Evolutionary conservation across 2,113 vertebrate genomes (phyloP).

Genomic region (Indicator maculatus): DNA sequence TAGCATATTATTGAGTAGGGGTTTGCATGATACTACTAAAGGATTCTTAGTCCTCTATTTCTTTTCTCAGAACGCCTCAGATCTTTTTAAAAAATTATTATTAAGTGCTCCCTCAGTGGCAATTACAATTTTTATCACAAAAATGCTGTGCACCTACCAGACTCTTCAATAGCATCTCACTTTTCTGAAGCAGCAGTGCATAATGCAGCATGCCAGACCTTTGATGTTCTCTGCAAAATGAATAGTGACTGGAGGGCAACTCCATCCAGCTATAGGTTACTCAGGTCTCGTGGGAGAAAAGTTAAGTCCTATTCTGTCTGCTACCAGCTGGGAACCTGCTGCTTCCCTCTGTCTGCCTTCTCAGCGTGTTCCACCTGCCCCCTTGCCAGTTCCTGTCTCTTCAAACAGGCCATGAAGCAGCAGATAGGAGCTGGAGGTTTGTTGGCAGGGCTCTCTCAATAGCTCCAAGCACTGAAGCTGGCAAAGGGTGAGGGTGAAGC

Average conservation of each 20-base stretch:
- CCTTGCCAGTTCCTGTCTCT: not conserved
- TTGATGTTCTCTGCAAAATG: conserved; percentile 58
- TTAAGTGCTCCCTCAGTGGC: conserved; percentile 10
- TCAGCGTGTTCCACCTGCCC: not conserved
- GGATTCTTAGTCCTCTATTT: not conserved
- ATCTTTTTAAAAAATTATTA: not conserved
- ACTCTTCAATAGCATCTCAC: conserved; percentile 17
- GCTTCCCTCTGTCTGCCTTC: not conserved
- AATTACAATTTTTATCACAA: conserved; percentile 17
- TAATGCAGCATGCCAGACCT: conserved; percentile 30
- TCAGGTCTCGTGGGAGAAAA: conserved; percentile 62
- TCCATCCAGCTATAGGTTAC: conserved; percentile 18
- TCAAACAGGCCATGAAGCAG: not conserved
- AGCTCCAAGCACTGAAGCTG: conserved; percentile 33
- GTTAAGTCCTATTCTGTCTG: not conserved
- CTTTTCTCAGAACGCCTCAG: not conserved
- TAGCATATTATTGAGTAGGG: not conserved
- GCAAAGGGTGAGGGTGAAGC: conserved; percentile 28
- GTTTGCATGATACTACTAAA: conserved; percentile 2
- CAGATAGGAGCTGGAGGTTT: not conserved
- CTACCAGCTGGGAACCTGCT: conserved; percentile 35
- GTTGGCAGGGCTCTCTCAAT: not conserved
- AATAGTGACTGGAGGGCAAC: conserved; percentile 61
- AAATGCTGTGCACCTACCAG: not conserved
- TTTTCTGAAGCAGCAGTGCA: conserved; percentile 10